These are phyloP conservation scores for Ptiloglossa arizonensis DNA, from an alignment of 1,140 invertebrate genomes.

Conservation along the genomic window DNA sequence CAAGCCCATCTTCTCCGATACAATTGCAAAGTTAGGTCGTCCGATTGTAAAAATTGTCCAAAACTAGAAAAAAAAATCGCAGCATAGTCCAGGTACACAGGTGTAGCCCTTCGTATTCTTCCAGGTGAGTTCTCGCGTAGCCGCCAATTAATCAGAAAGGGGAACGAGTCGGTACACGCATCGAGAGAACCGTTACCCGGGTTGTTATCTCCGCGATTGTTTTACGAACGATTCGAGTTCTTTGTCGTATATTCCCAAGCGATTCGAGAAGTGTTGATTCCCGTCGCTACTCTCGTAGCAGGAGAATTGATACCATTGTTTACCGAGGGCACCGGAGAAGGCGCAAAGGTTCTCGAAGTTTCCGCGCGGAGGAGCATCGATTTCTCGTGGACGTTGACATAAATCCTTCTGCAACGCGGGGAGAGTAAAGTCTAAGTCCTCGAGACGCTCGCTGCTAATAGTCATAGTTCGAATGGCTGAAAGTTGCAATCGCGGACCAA, in stretches of 20 bases:
- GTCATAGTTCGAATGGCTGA: background rate
- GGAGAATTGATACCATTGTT: constrained; percentile 41
- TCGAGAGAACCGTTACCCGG: too few species aligned
- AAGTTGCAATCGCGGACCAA: constrained; percentile 27
- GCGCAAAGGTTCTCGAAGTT: constrained; percentile 8
- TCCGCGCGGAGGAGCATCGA: constrained; percentile 11
- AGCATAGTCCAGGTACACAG: too few species aligned
- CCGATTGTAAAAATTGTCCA: too few species aligned
- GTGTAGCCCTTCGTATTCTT: too few species aligned
- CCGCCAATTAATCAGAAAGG: too few species aligned
- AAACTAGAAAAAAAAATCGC: too few species aligned
- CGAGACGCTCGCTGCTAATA: constrained; percentile 23
- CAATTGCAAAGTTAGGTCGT: too few species aligned
- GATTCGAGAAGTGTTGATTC: constrained; percentile 12
- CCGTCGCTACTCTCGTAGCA: background rate
- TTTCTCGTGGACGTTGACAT: constrained; percentile 32
- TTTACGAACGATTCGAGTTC: background rate
- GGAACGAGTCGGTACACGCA: too few species aligned
- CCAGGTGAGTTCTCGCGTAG: too few species aligned
- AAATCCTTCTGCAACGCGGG: constrained; percentile 10
- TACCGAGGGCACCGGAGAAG: background rate
- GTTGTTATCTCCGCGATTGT: too few species aligned
- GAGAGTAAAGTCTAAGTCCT: background rate
- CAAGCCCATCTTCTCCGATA: too few species aligned
- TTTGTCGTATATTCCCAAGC: background rate